These are phyloP conservation scores for Plecturocebus donacophilus DNA, from an alignment of 2,113 vertebrate species.

Conservation along the genomic window DNA sequence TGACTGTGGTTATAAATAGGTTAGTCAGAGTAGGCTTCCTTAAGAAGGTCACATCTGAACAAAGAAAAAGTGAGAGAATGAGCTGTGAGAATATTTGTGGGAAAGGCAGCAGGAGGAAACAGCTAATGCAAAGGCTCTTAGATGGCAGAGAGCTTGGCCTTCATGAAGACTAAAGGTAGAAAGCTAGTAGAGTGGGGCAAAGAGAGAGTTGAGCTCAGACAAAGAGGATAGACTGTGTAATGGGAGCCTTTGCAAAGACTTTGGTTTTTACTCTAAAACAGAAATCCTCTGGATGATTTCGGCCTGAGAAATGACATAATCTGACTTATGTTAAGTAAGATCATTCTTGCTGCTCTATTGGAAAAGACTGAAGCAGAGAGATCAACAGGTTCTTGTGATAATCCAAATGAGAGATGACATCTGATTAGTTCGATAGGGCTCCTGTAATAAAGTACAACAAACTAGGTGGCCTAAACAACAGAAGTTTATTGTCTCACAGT, in stretches of 20 bases:
- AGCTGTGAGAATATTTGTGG: not conserved
- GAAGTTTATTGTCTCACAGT: not conserved
- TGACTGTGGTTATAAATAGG: not conserved
- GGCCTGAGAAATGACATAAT: not conserved
- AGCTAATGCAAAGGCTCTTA: not conserved
- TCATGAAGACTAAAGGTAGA: not conserved
- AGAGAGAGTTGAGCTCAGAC: not conserved
- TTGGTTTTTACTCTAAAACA: conserved; percentile 9
- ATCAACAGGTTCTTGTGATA: not conserved
- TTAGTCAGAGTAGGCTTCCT: not conserved
- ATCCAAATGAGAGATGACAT: not conserved
- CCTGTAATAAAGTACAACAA: not conserved
- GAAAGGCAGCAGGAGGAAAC: not conserved
- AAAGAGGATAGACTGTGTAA: not conserved
- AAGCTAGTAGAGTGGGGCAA: not conserved
- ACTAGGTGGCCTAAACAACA: not conserved
- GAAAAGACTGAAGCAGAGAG: not conserved
- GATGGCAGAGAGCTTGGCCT: not conserved
- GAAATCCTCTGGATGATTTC: conserved; percentile 20
- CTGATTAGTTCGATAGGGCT: not conserved
- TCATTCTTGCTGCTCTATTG: not conserved
- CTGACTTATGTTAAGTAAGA: not conserved
- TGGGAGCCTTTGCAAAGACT: not conserved
- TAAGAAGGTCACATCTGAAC: not conserved
- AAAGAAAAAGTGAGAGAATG: not conserved